Conservation (phyloP, 2,888 invertebrate species). For the Gymnocheta viridis region DNA sequence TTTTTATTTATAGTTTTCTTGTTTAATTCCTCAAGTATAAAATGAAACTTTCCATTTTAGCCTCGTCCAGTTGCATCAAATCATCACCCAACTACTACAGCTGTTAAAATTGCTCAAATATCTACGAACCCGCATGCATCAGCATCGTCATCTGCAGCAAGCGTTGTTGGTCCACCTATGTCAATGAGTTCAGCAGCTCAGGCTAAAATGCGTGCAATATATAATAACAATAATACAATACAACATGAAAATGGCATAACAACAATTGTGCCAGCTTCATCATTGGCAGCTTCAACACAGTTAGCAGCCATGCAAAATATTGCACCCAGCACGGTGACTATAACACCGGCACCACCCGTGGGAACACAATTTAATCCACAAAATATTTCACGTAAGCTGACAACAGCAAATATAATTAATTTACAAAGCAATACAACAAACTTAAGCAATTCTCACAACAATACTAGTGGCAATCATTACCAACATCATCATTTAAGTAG, state of each 20-base stretch:
- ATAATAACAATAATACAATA: constrained; percentile 76
- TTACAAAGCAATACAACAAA: constrained; percentile 66
- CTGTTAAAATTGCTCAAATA: constrained; percentile 74
- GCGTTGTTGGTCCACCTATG: constrained; percentile 28
- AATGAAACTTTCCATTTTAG: constrained; percentile 43
- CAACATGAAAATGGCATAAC: constrained; percentile 79
- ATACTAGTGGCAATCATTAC: constrained; percentile 60
- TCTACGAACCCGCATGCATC: constrained; percentile 40
- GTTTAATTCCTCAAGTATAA: not conserved
- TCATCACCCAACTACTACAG: constrained; percentile 56
- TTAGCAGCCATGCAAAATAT: constrained; percentile 77
- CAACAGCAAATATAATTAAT: constrained; percentile 67
- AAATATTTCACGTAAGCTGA: constrained; percentile 69
- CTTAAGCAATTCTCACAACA: constrained; percentile 60
- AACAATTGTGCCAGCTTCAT: constrained; percentile 78
- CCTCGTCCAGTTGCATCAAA: constrained; percentile 43
- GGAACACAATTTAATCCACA: constrained; percentile 64
- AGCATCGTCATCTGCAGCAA: constrained; percentile 22
- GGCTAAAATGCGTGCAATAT: constrained; percentile 77
- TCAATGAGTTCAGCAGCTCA: constrained; percentile 61
- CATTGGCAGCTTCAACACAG: constrained; percentile 77
- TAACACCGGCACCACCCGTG: constrained; percentile 77
- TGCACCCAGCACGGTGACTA: constrained; percentile 78
- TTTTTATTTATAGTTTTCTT: too few species aligned
- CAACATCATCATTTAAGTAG: constrained; percentile 46